These are phyloP conservation scores for Dendronephthya gigantea DNA, from an alignment of 64 coral and sea anemone genomes.

Conservation along the genomic window DNA sequence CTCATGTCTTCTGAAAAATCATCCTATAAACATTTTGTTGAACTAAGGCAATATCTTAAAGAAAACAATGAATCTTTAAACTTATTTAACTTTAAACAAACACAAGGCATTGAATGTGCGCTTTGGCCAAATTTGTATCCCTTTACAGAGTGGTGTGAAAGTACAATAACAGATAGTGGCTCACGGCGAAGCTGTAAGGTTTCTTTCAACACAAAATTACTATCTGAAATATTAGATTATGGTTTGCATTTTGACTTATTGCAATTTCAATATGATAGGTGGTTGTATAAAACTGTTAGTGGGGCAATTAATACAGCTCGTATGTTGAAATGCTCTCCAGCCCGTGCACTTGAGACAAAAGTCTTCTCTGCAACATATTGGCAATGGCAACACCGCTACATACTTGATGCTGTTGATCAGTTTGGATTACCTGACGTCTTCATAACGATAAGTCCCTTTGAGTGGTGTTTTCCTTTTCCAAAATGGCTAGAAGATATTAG, in stretches of 20 bases:
- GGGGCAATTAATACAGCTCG: constrained; percentile 12
- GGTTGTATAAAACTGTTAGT: constrained; percentile 38
- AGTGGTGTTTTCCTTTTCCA: constrained; percentile 44
- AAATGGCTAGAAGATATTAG: background rate
- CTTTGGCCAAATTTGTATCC: constrained; percentile 42
- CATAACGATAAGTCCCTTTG: constrained; percentile 25
- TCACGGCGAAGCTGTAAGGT: constrained; percentile 12
- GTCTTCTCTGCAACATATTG: constrained; percentile 34
- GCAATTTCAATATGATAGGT: constrained; percentile 36
- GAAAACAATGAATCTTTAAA: background rate
- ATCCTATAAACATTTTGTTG: background rate
- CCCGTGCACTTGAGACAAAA: constrained; percentile 23
- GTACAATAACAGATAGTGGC: background rate
- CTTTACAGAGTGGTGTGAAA: background rate
- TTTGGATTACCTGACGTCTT: constrained; percentile 35
- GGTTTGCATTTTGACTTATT: constrained; percentile 25
- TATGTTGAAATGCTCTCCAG: background rate
- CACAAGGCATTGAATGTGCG: constrained; percentile 39
- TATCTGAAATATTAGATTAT: constrained; percentile 36
- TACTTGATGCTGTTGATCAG: constrained; percentile 31
- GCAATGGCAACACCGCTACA: constrained; percentile 40
- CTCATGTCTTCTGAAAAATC: background rate
- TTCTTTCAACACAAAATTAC: background rate
- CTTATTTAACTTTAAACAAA: background rate
- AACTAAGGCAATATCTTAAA: background rate